These are phyloP conservation scores for Leptodactylus fuscus DNA, from an alignment of 2,113 vertebrate species.

Conservation along the genomic window DNA sequence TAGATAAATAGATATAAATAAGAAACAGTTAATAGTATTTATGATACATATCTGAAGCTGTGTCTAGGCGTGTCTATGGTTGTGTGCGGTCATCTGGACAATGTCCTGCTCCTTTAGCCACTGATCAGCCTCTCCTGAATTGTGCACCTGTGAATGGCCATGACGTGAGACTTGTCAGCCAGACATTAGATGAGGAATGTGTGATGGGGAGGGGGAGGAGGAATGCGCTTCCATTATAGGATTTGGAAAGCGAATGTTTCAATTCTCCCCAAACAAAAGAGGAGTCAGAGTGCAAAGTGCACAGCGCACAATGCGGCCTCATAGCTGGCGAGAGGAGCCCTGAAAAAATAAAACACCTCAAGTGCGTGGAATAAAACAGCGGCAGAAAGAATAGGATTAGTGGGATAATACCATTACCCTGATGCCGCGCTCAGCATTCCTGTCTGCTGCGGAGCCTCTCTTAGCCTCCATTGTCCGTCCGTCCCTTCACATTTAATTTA, in stretches of 20 bases:
- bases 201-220: not conserved
- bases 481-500: constrained; percentile 23
- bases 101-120: not conserved
- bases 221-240: constrained; percentile 30
- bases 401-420: constrained; percentile 20
- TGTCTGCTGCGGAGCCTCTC: not conserved
- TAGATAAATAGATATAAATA: too few relatives aligned
- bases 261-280: constrained; percentile 16
- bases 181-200: not conserved
- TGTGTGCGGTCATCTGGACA: too few relatives aligned
- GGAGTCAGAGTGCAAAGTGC: not conserved
- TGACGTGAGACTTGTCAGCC: not conserved
- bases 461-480: not conserved
- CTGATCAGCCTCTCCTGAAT: not conserved
- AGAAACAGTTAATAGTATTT: too few relatives aligned
- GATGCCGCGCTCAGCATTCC: not conserved
- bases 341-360: not conserved
- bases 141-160: not conserved
- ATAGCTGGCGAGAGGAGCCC: too few relatives aligned
- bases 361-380: not conserved
- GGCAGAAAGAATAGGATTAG: constrained; percentile 26
- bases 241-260: constrained; percentile 47
- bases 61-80: too few relatives aligned
- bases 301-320: not conserved
- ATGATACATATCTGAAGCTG: too few relatives aligned